Conservation (phyloP, 2,113 vertebrate species). For the Sapajus apella region DNA sequence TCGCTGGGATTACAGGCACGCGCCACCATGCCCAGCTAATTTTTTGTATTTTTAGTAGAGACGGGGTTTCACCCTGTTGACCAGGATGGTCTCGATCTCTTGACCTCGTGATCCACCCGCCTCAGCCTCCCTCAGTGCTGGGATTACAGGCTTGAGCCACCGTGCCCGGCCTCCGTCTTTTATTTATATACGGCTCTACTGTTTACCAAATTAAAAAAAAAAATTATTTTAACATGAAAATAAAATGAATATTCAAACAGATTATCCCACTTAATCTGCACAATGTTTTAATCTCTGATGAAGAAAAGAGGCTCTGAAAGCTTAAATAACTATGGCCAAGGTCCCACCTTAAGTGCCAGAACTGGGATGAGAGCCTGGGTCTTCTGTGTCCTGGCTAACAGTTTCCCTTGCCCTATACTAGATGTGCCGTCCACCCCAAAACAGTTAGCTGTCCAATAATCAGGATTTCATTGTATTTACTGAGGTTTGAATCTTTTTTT, state of each 20-base stretch:
- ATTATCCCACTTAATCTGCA: neutral
- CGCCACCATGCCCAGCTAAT: no score
- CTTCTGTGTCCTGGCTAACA: neutral
- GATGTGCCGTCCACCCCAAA: neutral
- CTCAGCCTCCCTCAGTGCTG: no score
- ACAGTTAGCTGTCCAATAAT: neutral
- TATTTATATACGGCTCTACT: neutral
- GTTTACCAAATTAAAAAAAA: neutral
- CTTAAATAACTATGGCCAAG: neutral
- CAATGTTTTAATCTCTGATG: constrained; percentile 18
- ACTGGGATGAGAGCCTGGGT: neutral
- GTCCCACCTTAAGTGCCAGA: neutral
- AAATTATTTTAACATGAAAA: constrained; percentile 3
- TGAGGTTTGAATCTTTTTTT: neutral
- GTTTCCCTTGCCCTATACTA: neutral
- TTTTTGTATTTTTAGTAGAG: no score
- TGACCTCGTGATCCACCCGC: no score
- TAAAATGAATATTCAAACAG: constrained; percentile 1
- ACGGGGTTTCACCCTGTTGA: no score
- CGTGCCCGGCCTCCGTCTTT: neutral
- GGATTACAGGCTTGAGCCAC: no score
- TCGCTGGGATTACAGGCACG: no score
- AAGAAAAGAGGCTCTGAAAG: constrained; percentile 1
- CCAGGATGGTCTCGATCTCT: no score
- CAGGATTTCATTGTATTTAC: constrained; percentile 3